A percentile compares a stretch with the other conserved stretches of the same genome.
Evolutionary conservation across 2,888 invertebrate species (phyloP).

Genomic region (Oasisia sp.): DNA sequence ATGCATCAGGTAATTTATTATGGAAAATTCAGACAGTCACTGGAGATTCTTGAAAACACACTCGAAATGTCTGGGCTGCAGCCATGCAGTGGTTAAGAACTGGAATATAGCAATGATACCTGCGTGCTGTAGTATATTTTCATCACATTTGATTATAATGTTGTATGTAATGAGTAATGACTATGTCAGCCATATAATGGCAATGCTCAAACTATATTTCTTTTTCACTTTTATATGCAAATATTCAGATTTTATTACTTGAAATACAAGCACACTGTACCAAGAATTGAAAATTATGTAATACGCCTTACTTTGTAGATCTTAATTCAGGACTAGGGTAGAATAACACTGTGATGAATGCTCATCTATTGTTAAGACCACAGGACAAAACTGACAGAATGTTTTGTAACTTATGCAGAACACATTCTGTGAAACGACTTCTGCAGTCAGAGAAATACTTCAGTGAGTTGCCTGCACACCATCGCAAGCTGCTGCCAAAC

Average conservation of each 20-base stretch:
- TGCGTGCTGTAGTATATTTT: too few species aligned
- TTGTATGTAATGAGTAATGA: too few species aligned
- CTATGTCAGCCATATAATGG: too few species aligned
- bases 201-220: too few species aligned
- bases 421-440: slow-evolving; percentile 79
- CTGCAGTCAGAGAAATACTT: slow-evolving; percentile 82
- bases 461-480: slow-evolving; percentile 77
- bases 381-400: slow-evolving; percentile 13
- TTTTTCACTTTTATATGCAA: too few species aligned
- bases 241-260: not conserved
- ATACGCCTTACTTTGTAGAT: not conserved
- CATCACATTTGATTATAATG: too few species aligned
- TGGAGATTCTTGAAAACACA: too few species aligned
- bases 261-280: not conserved
- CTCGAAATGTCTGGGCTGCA: too few species aligned
- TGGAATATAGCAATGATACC: too few species aligned
- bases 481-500: slow-evolving; percentile 79
- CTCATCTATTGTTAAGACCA: not conserved
- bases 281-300: not conserved
- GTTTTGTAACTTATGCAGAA: slow-evolving; percentile 69
- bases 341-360: not conserved
- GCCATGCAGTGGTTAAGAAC: too few species aligned
- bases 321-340: not conserved
- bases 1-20: too few species aligned
- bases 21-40: too few species aligned